Evolutionary conservation across 2,888 invertebrate genomes (phyloP), one percentile per base, ranked within the genome.

Genomic region (Pristionchus arcanus): DNA sequence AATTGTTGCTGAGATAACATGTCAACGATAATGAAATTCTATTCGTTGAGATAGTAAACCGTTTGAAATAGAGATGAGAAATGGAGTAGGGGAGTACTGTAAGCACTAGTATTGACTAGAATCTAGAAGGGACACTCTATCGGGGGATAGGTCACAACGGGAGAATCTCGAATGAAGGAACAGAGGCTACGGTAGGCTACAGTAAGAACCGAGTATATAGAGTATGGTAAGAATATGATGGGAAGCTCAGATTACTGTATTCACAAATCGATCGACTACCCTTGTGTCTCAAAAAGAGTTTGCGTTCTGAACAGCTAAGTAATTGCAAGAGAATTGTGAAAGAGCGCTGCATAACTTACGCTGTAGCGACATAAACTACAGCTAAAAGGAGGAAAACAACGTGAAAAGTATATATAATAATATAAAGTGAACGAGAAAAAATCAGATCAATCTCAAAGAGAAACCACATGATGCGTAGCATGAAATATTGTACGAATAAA

Each of bases 391-490:
- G 31, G 28, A 34, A 34, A 71, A 31, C 71, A 71, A 71, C 34
- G 34, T 71, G 71, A 19, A 71, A 71, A 71, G 28, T 34, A 34
- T 71, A 71, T 71, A 71, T n/a, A 71, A 71, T 71, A 19, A 42
- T 77, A 15, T n/a, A 77, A 77, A 77, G 77, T 77, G 77, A 77
- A 77, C 77, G n/a, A 42, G 15, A 77, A 31, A n/a, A 25, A 42
- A 77, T 77, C 77, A 77, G 77, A 77, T 77, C 77, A 77, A 77
- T 77, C 77, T 77, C 77, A 71, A 71, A 71, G 71, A 28, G 71
- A 71, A 71, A 71, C 71, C 34, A 34, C 77, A 77, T 77, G 77
- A 77, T 37, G 77, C 77, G 77, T 77, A 77, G 71, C 15, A 77
- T n/a, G 3, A 21, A 25, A 77, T 49, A 77, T 77, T 71, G 34